Evolutionary conservation across 2,888 invertebrate genomes (phyloP), one percentile per base, ranked within the genome.

Genomic region (Drosophila mercatorum): DNA sequence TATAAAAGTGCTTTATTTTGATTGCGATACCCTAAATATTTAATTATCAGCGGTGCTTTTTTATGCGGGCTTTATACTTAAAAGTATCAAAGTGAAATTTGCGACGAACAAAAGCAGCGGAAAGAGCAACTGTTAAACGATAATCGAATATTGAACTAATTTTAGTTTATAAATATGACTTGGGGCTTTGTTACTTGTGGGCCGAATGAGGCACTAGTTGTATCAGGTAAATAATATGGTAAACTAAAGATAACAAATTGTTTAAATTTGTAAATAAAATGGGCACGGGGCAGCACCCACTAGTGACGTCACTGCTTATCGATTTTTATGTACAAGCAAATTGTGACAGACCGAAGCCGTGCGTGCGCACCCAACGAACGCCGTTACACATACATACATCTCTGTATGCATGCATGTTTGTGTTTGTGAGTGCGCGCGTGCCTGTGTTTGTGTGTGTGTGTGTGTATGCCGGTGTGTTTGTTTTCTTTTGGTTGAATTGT

Each of bases 121-220:
- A 47, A 49, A 38, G 11, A 5, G 17, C 41, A 68, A 66, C 17
- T 28, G 22, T 40, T 51, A 10, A 55, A 47, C n/a, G 28, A 79
- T 46, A 51, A 51, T 52, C 41, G 38, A 58, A 38, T 52, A 72
- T 57, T 43, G 10, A 4, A 62, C 31, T n/a, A 57, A 57, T 17
- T 52, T 49, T 59, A 51, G 38, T 60, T 56, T 3, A 43, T 17
- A 44, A 31, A 64, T 62, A 96, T 96, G 96, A 94, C 95, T 90
- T 96, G 97, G 95, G 98, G 98, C 90, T 98, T 98, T 92, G 97
- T 97, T 61, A 98, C 98, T 74, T 98, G 98, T 92, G 98, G 98
- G 53, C 98, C 98, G 36, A 98, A 98, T 92, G 98, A 98, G 93
- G 98, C 98, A 52, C 94, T 98, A 53, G 98, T 98, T 44, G 97